These are phyloP conservation scores for Nannobrachium achirus DNA, from an alignment of 2,113 vertebrate genomes.

Conservation along the genomic window DNA sequence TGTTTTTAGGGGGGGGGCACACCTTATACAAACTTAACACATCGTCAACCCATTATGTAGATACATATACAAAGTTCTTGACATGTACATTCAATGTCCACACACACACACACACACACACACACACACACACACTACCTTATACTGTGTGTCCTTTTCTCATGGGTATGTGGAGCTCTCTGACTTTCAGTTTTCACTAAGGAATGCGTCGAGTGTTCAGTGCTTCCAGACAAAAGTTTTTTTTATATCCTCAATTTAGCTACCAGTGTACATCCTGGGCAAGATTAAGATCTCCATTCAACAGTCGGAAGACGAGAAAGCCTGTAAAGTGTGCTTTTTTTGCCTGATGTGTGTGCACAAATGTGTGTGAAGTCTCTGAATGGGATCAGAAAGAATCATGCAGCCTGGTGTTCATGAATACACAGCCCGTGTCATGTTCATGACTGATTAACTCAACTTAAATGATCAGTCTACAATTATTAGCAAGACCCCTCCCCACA, in stretches of 20 bases:
- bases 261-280: neutral
- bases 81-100: constrained; percentile 49
- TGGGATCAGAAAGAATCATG: neutral
- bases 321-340: neutral
- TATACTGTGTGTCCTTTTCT: constrained; percentile 27
- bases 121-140: neutral
- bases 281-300: constrained; percentile 1
- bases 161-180: constrained; percentile 17
- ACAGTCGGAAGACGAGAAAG: neutral
- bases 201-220: constrained; percentile 12
- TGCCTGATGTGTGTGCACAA: neutral
- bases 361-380: neutral
- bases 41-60: constrained; percentile 32
- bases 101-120: neutral
- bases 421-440: neutral
- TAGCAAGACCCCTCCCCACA: neutral
- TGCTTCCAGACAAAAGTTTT: constrained; percentile 14
- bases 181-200: constrained; percentile 39
- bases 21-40: constrained; percentile 61
- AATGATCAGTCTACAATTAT: neutral
- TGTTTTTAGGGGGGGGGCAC: constrained; percentile 35
- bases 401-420: neutral
- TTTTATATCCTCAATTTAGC: constrained; percentile 4
- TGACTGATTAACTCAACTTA: neutral
- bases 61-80: constrained; percentile 31